A percentile compares a stretch with the other conserved stretches of the same genome.
phyloP scores from a whole-genome alignment of 2,113 vertebrate species.

The Orthonyx spaldingii region DNA sequence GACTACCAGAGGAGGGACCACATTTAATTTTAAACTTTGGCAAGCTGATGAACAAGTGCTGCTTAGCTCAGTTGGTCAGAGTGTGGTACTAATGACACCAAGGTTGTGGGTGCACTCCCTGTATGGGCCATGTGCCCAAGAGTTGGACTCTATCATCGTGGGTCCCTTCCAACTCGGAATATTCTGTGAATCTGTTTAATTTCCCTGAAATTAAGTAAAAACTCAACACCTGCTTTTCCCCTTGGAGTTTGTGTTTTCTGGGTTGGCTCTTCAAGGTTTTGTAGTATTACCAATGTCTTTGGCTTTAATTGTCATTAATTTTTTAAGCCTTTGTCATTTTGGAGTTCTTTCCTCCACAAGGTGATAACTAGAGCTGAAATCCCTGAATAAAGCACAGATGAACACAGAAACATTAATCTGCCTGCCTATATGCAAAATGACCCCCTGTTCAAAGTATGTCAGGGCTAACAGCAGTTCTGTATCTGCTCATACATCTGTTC shows the following conservation, averaged over 20 bases:
- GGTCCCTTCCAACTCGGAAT: rapidly evolving
- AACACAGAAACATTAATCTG: not conserved
- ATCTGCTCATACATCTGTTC: not conserved
- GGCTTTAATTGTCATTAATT: not conserved
- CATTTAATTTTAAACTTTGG: not conserved
- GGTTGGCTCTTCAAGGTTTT: not conserved
- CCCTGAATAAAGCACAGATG: not conserved
- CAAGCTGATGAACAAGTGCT: not conserved
- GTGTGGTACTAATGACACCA: not conserved
- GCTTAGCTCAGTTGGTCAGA: not conserved
- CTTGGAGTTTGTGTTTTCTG: not conserved
- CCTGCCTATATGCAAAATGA: not conserved
- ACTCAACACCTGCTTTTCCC: not conserved
- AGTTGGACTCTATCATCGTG: not conserved
- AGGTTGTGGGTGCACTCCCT: not conserved
- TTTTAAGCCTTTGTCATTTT: not conserved
- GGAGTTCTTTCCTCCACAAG: not conserved
- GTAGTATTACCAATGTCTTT: not conserved
- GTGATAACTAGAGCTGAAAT: not conserved
- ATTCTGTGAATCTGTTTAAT: rapidly evolving
- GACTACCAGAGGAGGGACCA: not conserved
- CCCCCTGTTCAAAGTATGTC: not conserved
- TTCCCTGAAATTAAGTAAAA: not conserved
- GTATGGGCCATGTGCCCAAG: not conserved
- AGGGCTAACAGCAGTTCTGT: not conserved